These are phyloP conservation scores for Adelognathus sp. DNA, from an alignment of 2,888 invertebrate species.

Conservation along the genomic window DNA sequence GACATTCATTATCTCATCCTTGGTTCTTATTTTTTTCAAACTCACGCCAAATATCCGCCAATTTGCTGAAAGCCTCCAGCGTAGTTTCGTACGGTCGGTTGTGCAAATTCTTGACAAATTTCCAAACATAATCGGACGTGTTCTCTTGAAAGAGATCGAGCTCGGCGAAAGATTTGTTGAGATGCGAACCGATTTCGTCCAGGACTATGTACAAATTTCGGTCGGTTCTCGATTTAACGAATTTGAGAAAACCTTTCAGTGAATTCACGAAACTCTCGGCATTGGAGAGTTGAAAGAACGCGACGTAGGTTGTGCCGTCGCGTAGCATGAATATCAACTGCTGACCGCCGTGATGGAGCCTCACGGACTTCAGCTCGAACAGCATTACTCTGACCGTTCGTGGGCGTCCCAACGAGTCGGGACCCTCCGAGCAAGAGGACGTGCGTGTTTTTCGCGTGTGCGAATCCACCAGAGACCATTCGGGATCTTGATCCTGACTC, in stretches of 20 bases:
- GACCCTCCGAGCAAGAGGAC: slow-evolving; percentile 74
- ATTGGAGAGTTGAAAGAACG: slow-evolving; percentile 93
- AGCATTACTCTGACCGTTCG: slow-evolving; percentile 84
- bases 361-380: slow-evolving; percentile 86
- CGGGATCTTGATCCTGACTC: slow-evolving; percentile 87
- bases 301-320: slow-evolving; percentile 88
- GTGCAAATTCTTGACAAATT: slow-evolving; percentile 84
- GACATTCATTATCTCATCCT: not conserved
- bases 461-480: slow-evolving; percentile 93
- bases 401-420: slow-evolving; percentile 79
- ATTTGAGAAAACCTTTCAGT: slow-evolving; percentile 85
- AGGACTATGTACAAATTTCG: slow-evolving; percentile 88
- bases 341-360: slow-evolving; percentile 83
- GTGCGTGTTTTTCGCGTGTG: slow-evolving; percentile 86
- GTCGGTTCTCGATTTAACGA: slow-evolving; percentile 88
- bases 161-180: slow-evolving; percentile 94
- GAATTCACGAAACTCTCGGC: slow-evolving; percentile 88
- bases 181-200: slow-evolving; percentile 85
- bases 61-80: slow-evolving; percentile 92
- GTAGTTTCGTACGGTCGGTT: slow-evolving; percentile 92
- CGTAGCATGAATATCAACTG: slow-evolving; percentile 86
- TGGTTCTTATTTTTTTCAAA: not conserved
- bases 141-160: slow-evolving; percentile 90
- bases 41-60: slow-evolving; percentile 87
- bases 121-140: slow-evolving; percentile 87